phyloP scores from a whole-genome alignment of 1,140 invertebrate genomes.

The Pollicipes pollicipes region DNA sequence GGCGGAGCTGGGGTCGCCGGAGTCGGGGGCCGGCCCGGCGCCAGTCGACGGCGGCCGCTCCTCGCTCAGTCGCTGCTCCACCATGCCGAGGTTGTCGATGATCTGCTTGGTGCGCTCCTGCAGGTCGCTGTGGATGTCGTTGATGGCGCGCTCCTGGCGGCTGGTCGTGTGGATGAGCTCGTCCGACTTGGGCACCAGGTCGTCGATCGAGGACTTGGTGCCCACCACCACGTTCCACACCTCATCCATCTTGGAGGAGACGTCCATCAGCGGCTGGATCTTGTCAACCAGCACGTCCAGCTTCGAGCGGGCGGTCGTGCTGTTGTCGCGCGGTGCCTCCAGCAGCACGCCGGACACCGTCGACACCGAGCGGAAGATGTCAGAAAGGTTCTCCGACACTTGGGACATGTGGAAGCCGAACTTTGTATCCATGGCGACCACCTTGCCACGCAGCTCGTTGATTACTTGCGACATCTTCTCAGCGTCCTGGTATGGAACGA shows the following conservation, averaged over 20 bases:
- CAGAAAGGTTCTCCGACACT: slow-evolving; percentile 56
- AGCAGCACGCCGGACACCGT: slow-evolving; percentile 34
- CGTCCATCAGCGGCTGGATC: slow-evolving; percentile 23
- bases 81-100: slow-evolving; percentile 65
- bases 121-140: slow-evolving; percentile 65
- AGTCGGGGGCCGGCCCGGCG: neutral
- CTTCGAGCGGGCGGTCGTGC: slow-evolving; percentile 13
- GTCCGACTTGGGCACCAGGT: slow-evolving; percentile 64
- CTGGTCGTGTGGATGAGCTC: slow-evolving; percentile 66
- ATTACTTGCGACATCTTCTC: slow-evolving; percentile 13
- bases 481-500: neutral
- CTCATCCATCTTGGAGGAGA: slow-evolving; percentile 73
- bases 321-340: slow-evolving; percentile 9
- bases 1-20: slow-evolving; percentile 25
- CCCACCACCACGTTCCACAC: slow-evolving; percentile 73
- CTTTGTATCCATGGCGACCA: slow-evolving; percentile 51
- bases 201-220: slow-evolving; percentile 64
- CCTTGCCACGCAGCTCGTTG: slow-evolving; percentile 15
- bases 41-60: slow-evolving; percentile 39
- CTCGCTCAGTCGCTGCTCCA: slow-evolving; percentile 31
- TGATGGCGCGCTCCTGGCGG: slow-evolving; percentile 68
- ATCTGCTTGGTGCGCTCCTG: slow-evolving; percentile 64
- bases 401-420: slow-evolving; percentile 65
- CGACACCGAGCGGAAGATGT: slow-evolving; percentile 50
- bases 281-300: slow-evolving; percentile 16